Base-by-base conservation (phyloP, 2,888 invertebrate species). In the Eulithis prunata region DNA sequence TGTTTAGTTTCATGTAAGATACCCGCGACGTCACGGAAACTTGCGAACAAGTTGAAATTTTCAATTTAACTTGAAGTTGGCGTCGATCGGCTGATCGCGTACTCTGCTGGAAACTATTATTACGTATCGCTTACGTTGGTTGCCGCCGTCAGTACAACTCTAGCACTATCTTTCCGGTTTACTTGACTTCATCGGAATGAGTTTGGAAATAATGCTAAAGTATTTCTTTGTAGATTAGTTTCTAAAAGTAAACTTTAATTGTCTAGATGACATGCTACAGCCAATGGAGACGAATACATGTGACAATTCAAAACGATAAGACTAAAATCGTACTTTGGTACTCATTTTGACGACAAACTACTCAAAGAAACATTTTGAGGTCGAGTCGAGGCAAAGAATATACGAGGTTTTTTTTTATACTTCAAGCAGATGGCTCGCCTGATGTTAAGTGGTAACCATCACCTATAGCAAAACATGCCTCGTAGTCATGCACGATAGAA, bases 1-100 rank as follows among this genome's bases (percentile, higher is more conserved):
- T 49, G 43, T 11, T 49, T 43, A 41, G 28, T 62, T 61, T 46
- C 62, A 45, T 68, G 66, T 64, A 59, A 69, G 66, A 70, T 62
- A 61, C 21, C 55, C 58, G 69, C 61, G 68, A 67, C 69, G 69
- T 69, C 66, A 61, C 49, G 60, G 52, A 60, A 66, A 68, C 51
- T 71, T 66, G 61, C 57, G 55, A 70, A 68, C 69, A 60, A 72
- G 68, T 71, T 70, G 52, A 54, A 63, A 69, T 72, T 69, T 73
- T 72, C 73, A 74, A 74, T 74, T 67, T 74, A 74, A 74, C 62
- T 73, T 73, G 59, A 61, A 64, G 46, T 71, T 70, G 61, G 67
- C 51, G 21, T 54, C 45, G 61, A 52, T 62, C 66, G 62, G 13
- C 41, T 14, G 62, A 56, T 46, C 49, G 54, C 51, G 66, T 53